These are phyloP conservation scores for Palythoa grandiflora DNA, from an alignment of 92 coral and sea anemone genomes.

Conservation along the genomic window DNA sequence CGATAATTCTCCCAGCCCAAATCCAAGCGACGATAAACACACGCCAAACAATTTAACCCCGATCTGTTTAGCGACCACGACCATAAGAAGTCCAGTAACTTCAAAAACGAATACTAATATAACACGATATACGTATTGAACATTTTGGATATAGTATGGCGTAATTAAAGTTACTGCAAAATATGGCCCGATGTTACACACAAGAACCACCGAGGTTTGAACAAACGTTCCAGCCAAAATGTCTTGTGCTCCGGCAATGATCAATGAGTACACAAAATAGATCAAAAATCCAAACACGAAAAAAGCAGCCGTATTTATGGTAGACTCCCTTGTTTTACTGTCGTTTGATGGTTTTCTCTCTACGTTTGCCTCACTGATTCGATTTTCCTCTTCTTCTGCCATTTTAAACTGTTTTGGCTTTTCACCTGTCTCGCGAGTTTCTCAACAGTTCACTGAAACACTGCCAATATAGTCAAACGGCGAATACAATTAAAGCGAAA, in stretches of 20 bases:
- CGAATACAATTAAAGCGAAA: no score
- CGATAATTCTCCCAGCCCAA: slow-evolving; percentile 87
- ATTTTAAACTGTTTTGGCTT: slow-evolving; percentile 10
- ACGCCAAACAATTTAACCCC: slow-evolving; percentile 73
- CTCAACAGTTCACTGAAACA: no score
- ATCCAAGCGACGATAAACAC: slow-evolving; percentile 78
- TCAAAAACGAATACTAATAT: slow-evolving; percentile 69
- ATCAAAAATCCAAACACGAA: slow-evolving; percentile 85
- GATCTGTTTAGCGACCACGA: slow-evolving; percentile 68
- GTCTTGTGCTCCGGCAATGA: slow-evolving; percentile 90
- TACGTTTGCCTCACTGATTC: not conserved
- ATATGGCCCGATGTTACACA: slow-evolving; percentile 89
- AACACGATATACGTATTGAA: slow-evolving; percentile 80
- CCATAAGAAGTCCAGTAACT: slow-evolving; percentile 73
- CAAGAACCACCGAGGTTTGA: slow-evolving; percentile 80
- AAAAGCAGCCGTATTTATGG: slow-evolving; percentile 67
- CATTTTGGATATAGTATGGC: slow-evolving; percentile 79
- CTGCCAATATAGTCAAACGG: no score
- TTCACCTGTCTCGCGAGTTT: not conserved
- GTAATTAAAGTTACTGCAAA: slow-evolving; percentile 75
- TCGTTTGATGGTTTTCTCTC: slow-evolving; percentile 25
- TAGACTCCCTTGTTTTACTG: slow-evolving; percentile 15
- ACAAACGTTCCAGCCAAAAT: slow-evolving; percentile 84
- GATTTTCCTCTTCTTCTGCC: slow-evolving; percentile 20
- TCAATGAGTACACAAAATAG: slow-evolving; percentile 82